These are phyloP conservation scores for Diarsia brunnea DNA, from an alignment of 2,888 invertebrate species.

Conservation along the genomic window DNA sequence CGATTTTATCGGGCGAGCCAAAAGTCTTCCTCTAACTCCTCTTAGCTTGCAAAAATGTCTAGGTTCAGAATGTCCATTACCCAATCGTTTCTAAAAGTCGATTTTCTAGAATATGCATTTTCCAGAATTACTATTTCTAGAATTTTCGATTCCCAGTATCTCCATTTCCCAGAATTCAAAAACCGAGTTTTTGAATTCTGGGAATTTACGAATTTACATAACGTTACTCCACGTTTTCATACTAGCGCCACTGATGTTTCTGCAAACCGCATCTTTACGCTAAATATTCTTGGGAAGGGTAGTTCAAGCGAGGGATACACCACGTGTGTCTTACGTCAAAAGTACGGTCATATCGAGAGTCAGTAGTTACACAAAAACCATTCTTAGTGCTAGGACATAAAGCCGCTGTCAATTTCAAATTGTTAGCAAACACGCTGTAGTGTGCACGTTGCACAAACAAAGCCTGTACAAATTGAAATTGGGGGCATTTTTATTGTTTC, in stretches of 20 bases:
- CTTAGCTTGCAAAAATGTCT: background rate
- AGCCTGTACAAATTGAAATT: constrained; percentile 63
- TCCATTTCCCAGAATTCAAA: no score
- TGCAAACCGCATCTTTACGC: constrained; percentile 25
- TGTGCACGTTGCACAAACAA: constrained; percentile 56
- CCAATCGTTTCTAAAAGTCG: no score
- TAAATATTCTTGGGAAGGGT: constrained; percentile 20
- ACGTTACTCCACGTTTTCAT: background rate
- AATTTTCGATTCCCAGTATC: no score
- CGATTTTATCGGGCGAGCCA: no score
- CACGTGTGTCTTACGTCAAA: constrained; percentile 52
- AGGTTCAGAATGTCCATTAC: no score
- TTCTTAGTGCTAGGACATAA: background rate
- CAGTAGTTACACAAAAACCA: constrained; percentile 9
- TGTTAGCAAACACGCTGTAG: background rate
- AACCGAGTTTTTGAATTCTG: no score
- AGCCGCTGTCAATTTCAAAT: background rate
- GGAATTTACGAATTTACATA: background rate
- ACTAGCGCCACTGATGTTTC: constrained; percentile 7
- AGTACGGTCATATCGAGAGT: constrained; percentile 4
- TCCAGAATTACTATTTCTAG: no score
- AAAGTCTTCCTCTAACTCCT: background rate
- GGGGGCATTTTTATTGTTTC: constrained; percentile 62
- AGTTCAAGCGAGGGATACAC: constrained; percentile 23
- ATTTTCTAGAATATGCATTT: no score